Evolutionary conservation across 2,113 vertebrate genomes (phyloP), one percentile per base, ranked within the genome.

Genomic region (Amphiprion percula): DNA sequence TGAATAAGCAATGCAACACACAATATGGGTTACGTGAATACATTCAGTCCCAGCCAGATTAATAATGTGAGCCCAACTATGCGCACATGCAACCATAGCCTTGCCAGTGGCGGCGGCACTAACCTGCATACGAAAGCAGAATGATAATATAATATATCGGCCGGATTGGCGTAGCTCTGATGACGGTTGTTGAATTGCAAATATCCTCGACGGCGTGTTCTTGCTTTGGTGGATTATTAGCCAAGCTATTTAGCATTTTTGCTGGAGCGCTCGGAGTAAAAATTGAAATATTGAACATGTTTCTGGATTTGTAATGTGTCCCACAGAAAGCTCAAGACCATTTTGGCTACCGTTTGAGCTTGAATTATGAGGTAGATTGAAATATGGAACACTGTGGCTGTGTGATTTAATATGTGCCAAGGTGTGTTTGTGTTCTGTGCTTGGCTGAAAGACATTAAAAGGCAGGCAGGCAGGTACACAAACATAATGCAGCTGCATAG

Each of bases 101-200:
- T 86, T 71, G 84, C 89, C 86, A 71, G 79, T 83, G 69, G 74
- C 65, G 56, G 63, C 9, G 0, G 49, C 53, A 44, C 26, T 62
- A 59, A 60, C 70, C 75, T 23, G 84, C 84, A 76, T 81, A 79
- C 16, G n/a, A 70, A 84, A 81, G 67, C 84, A 69, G 71, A 75
- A 80, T 83, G 82, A 83, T 83, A 86, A 80, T 88, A 72, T 70
- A 69, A 70, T 74, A 72, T 77, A 80, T 87, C 79, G 78, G 77
- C 86, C 70, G 76, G 66, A 83, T 77, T 14, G 81, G 76, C 84
- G 77, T 80, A 86, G 70, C 69, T 28, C 23, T 80, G 83, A 91
- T 88, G 82, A 79, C 88, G 80, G 74, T 77, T 60, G 83, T 67
- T 86, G 88, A 92, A 89, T 87, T 88, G 83, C 87, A 87, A 88